Evolutionary conservation across 2,888 invertebrate genomes (phyloP).

Genomic region (Clostera curtula): DNA sequence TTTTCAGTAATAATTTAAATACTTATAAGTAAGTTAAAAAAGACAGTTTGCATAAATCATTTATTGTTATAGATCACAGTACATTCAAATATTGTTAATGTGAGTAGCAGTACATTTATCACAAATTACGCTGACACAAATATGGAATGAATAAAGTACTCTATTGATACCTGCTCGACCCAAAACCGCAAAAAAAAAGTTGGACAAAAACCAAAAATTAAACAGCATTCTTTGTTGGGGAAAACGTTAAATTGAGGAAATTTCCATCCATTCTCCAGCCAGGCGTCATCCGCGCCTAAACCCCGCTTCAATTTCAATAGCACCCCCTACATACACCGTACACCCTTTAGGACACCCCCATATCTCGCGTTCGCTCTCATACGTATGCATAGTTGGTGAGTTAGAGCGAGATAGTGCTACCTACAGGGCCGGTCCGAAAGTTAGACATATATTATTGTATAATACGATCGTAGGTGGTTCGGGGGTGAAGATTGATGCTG

Average conservation of each 20-base stretch:
- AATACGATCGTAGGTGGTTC: slow-evolving; percentile 70
- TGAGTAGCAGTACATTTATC: too few relatives aligned
- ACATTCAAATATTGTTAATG: too few relatives aligned
- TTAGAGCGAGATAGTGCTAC: slow-evolving; percentile 41
- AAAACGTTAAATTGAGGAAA: slow-evolving; percentile 75
- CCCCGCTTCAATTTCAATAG: slow-evolving; percentile 76
- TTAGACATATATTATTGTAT: slow-evolving; percentile 75
- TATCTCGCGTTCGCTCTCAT: slow-evolving; percentile 37
- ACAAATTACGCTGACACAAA: too few relatives aligned
- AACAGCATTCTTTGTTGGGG: slow-evolving; percentile 72
- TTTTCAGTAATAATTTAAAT: too few relatives aligned
- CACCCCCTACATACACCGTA: slow-evolving; percentile 68
- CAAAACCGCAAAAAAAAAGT: slow-evolving; percentile 47
- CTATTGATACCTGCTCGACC: slow-evolving; percentile 25
- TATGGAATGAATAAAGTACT: slow-evolving; percentile 10
- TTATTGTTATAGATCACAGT: too few relatives aligned
- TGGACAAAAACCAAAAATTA: slow-evolving; percentile 71
- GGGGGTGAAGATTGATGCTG: slow-evolving; percentile 72
- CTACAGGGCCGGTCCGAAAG: slow-evolving; percentile 73
- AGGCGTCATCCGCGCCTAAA: slow-evolving; percentile 75
- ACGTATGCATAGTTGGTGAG: slow-evolving; percentile 19
- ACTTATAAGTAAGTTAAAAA: too few relatives aligned
- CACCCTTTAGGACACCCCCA: slow-evolving; percentile 74
- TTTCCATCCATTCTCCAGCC: slow-evolving; percentile 75
- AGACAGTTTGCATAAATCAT: too few relatives aligned